These are phyloP conservation scores for Orussus abietinus DNA, from an alignment of 1,140 invertebrate genomes.

Conservation along the genomic window DNA sequence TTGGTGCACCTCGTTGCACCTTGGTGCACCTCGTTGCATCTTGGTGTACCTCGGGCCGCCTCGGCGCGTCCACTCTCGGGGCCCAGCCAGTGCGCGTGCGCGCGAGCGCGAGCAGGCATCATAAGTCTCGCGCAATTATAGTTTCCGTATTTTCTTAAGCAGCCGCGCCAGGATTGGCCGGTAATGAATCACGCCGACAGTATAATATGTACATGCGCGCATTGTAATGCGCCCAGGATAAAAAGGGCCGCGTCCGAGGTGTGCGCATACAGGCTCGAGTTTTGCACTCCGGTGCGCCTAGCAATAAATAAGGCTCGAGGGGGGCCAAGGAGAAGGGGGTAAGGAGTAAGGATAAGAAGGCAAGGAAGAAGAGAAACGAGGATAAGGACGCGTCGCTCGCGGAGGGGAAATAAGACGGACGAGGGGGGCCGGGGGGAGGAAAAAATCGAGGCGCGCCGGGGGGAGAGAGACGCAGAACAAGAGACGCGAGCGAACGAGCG, in stretches of 20 bases:
- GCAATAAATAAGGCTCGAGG: constrained; percentile 5
- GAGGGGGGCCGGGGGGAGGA: too few relatives aligned
- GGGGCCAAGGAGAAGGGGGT: not conserved
- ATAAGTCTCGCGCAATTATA: constrained; percentile 24
- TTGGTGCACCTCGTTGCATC: too few relatives aligned
- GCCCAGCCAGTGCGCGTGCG: too few relatives aligned
- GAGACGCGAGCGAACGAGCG: too few relatives aligned
- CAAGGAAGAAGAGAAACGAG: not conserved
- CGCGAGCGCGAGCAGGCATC: constrained; percentile 28
- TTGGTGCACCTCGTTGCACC: too few relatives aligned
- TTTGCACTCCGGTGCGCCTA: constrained; percentile 4
- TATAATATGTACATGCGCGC: constrained; percentile 23
- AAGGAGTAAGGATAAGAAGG: not conserved
- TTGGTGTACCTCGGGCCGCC: too few relatives aligned
- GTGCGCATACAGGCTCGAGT: not conserved
- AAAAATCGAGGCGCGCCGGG: too few relatives aligned
- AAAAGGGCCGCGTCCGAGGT: not conserved
- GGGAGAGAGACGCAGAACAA: too few relatives aligned
- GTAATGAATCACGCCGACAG: constrained; percentile 46
- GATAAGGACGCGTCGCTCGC: too few relatives aligned
- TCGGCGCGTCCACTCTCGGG: too few relatives aligned
- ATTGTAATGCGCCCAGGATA: constrained; percentile 22
- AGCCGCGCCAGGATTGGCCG: constrained; percentile 29
- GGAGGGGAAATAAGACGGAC: too few relatives aligned
- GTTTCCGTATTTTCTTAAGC: constrained; percentile 11